Evolutionary conservation across 1,140 invertebrate species (phyloP), one percentile per base, ranked within the genome.

Genomic region (Octopus bimaculoides): DNA sequence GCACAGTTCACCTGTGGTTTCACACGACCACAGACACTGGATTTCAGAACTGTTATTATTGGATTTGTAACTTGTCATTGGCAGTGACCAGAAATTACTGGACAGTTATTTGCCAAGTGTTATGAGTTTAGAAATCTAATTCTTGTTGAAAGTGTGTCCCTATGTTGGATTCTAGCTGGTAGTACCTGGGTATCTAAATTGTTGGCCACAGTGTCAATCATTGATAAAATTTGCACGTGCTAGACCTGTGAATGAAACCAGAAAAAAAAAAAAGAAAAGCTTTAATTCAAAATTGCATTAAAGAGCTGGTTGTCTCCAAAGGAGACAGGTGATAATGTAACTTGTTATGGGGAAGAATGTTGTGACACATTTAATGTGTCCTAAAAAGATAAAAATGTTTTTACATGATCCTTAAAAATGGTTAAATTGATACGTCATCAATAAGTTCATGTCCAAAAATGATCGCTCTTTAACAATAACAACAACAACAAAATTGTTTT

Each of bases 161-260:
- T 52, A 77, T 52, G 54, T 71, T 71, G 66, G 56, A 80, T 75
- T 52, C 81, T 10, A 71, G 17, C 56, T 61, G 56, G 17, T 61
- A 9, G 17, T 61, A 61, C 56, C 14, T 71, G 66, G 66, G 26
- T 41, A 71, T n/a, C 8, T 71, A 71, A 71, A 9, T 14, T 14
- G 14, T 71, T 71, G 66, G 14, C 14, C 66, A 71, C 56, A 17
- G 26, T 10, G 66, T 71, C 8, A 71, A 71, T 12, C 26, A 71
- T 20, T 20, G 66, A 71, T 20, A 14, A 71, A 71, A 12, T 20
- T 71, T 71, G 66, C 17, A 61, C 4, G 26, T 20, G 26, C 66
- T 6, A 71, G 66, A 71, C 66, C 56, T 71, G 7, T 14, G 14
- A 71, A 71, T 71, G 66, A 20, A 20, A n/a, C 14, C 26, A 12